phyloP scores from a whole-genome alignment of 2,888 invertebrate species.

The Caenorhabditis angaria region DNA sequence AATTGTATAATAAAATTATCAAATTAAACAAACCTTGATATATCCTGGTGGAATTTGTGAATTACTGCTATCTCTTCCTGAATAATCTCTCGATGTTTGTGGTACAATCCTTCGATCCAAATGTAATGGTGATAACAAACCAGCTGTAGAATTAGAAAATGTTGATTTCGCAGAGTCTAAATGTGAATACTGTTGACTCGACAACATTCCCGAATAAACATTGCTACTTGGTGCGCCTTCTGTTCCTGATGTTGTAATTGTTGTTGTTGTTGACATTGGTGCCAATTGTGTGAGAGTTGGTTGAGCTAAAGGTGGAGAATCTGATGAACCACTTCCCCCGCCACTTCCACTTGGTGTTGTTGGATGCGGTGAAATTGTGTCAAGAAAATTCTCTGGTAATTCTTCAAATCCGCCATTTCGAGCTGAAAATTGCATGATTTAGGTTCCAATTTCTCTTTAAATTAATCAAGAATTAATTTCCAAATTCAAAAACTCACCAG shows the following conservation, averaged over 20 bases:
- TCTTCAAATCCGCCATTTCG: constrained; percentile 60
- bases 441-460: background rate
- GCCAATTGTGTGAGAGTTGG: background rate
- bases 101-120: constrained; percentile 43
- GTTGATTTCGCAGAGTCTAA: background rate
- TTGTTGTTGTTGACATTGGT: constrained; percentile 47
- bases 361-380: constrained; percentile 67
- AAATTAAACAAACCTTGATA: constrained; percentile 42
- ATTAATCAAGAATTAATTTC: background rate
- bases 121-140: constrained; percentile 65
- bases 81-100: constrained; percentile 27
- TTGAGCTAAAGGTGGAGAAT: background rate
- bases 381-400: constrained; percentile 70
- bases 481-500: constrained; percentile 22
- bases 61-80: background rate
- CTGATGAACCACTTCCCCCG: background rate
- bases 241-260: constrained; percentile 26
- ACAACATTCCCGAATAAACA: constrained; percentile 14
- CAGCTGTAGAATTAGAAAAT: constrained; percentile 55
- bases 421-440: constrained; percentile 7
- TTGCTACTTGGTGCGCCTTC: background rate
- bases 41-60: constrained; percentile 21
- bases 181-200: background rate
- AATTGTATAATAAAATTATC: background rate
- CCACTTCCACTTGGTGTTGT: constrained; percentile 12